A percentile compares a stretch with the other conserved stretches of the same genome.
Evolutionary conservation across 2,113 vertebrate species (phyloP).

Genomic region (Clarias macrocephalus): DNA sequence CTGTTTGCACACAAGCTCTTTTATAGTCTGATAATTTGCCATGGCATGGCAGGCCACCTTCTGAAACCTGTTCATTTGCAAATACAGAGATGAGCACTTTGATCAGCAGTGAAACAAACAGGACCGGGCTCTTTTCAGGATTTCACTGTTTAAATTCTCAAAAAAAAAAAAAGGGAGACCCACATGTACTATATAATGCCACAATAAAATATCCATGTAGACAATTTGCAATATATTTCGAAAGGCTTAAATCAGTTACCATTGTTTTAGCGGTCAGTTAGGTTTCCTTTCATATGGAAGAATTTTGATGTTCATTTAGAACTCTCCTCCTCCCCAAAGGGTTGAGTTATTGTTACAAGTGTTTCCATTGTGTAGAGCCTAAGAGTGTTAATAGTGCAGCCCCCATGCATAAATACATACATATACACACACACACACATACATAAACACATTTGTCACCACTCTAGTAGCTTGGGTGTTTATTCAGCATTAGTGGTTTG

Average conservation of each 20-base stretch:
- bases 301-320: background rate
- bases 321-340: background rate
- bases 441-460: constrained; percentile 38
- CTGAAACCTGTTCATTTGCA: constrained; percentile 54
- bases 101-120: constrained; percentile 29
- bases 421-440: background rate
- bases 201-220: background rate
- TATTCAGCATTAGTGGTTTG: constrained; percentile 49
- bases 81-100: constrained; percentile 15
- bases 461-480: constrained; percentile 37
- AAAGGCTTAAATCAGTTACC: background rate
- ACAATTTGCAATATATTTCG: background rate
- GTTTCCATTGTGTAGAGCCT: background rate
- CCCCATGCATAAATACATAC: background rate
- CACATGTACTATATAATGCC: background rate
- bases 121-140: constrained; percentile 29
- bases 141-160: background rate
- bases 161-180: background rate
- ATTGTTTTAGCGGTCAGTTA: no score
- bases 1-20: constrained; percentile 59
- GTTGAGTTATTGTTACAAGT: background rate
- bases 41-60: constrained; percentile 53
- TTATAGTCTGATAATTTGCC: constrained; percentile 67
- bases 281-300: background rate
- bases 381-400: background rate